These are phyloP conservation scores for Lamellibrachia columna DNA, from an alignment of 2,888 invertebrate genomes.

Conservation along the genomic window DNA sequence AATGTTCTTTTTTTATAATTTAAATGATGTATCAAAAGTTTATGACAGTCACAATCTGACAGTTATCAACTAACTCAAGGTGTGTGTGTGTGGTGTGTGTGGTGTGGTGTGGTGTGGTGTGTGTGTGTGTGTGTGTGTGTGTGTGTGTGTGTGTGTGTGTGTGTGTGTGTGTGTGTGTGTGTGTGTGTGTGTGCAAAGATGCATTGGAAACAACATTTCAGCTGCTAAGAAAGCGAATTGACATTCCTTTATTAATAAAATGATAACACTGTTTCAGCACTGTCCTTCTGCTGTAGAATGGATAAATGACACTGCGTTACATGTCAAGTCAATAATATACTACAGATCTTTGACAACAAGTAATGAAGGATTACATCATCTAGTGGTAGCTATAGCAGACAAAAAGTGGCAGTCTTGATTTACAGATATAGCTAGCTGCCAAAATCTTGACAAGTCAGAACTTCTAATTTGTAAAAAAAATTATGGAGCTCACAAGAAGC, in stretches of 20 bases:
- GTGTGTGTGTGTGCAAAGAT: background rate
- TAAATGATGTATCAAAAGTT: background rate
- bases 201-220: background rate
- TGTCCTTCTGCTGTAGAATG: background rate
- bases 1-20: background rate
- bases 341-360: background rate
- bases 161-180: background rate
- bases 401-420: background rate
- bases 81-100: background rate
- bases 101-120: no score
- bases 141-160: background rate
- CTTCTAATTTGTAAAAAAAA: background rate
- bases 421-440: background rate
- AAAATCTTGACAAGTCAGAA: background rate
- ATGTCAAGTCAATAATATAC: background rate
- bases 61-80: background rate
- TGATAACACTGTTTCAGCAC: background rate
- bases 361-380: background rate
- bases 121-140: background rate
- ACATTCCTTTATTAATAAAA: background rate
- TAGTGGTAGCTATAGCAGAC: background rate
- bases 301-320: background rate
- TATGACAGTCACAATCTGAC: background rate
- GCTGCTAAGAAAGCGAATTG: background rate
- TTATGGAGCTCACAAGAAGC: background rate